Evolutionary conservation across 2,113 vertebrate species (phyloP), one percentile per base, ranked within the genome.

Genomic region (Tapirus terrestris): DNA sequence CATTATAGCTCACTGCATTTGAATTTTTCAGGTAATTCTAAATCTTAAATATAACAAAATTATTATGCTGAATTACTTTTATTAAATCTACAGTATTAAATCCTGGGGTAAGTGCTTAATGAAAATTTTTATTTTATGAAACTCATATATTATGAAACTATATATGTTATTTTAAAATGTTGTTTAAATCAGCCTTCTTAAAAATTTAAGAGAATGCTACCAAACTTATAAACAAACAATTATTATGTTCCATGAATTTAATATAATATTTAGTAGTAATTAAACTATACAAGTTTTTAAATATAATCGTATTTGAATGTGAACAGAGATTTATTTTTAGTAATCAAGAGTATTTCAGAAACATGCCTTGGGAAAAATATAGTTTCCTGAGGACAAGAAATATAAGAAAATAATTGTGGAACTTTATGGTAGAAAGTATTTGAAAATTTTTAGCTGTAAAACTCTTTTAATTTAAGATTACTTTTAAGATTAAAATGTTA

Each of bases 401-500:
- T 81, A 81, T 43, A 83, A 95, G 33, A 79, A 84, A 96, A 67
- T 56, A 91, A 86, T 79, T 73, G 12, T 89, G 33, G 45, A 92
- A 90, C 14, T 85, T 82, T 81, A 94, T 85, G 21, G 23, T n/a
- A 89, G 45, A 89, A 97, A 73, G 1, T 67, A 92, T 56, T 36
- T 95, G n/a, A 96, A 94, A 94, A 88, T 0, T 39, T 23, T 25
- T 73, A 87, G 33, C 29, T 89, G 0, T 61, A 77, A 89, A 96
- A 60, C 10, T 77, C 17, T 48, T 96, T 87, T 45, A 10, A 68
- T 82, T 92, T 93, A 88, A 89, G 48, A 82, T 96, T 90, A 94
- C 45, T 97, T 96, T 94, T 48, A 84, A 81, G 25, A 89, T 95
- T 58, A 95, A 91, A 93, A 98, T 73, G 48, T 36, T 86, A 93